Base-by-base conservation (phyloP, 2,113 vertebrate genomes). In the Rhinogobius similis region DNA sequence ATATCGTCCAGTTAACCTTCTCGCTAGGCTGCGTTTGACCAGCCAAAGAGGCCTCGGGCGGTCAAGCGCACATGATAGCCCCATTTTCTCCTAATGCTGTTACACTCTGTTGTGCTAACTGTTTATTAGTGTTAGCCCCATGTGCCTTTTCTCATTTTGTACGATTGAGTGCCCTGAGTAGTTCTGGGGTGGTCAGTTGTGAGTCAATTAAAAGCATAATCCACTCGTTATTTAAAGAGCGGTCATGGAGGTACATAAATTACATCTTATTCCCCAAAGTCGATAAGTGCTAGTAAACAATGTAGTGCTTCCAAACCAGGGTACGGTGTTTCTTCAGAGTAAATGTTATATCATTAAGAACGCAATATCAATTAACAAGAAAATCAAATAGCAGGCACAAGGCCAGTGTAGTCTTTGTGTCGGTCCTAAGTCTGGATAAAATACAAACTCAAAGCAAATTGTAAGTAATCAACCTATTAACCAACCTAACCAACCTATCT, bases 1-100 rank as follows among this genome's bases (percentile, higher is more conserved):
- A 87, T 86, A 85, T 86, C 76, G 87, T 85, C 82, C 88, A 53
- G 86, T 87, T 91, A 87, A 88, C 90, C 90, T 90, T 91, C 87
- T 85, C 88, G 87, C 87, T 77, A 87, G 84, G 80, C 82, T 90
- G 87, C 83, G 48, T 86, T 85, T 65, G 83, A 90, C 87, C 88
- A 85, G 86, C 83, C 79, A 50, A 68, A 65, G 78, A 78, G 81
- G 71, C 68, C 41, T 72, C 72, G 80, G 58, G 78, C 86, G 82
- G 84, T 85, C 86, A 85, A 86, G 85, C 83, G 70, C 81, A 75
- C 81, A 78, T 76, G 84, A 87, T 89, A 81, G 81, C 82, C 75
- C 78, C 77, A 81, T 88, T 89, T 75, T 32, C 70, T 76, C 66
- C 66, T 63, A 79, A 78, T 84, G 86, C 83, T 81, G 81, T 86